Evolutionary conservation across 2,797 vertebrate species (phyloP).

Genomic region (Rhinella marina): DNA sequence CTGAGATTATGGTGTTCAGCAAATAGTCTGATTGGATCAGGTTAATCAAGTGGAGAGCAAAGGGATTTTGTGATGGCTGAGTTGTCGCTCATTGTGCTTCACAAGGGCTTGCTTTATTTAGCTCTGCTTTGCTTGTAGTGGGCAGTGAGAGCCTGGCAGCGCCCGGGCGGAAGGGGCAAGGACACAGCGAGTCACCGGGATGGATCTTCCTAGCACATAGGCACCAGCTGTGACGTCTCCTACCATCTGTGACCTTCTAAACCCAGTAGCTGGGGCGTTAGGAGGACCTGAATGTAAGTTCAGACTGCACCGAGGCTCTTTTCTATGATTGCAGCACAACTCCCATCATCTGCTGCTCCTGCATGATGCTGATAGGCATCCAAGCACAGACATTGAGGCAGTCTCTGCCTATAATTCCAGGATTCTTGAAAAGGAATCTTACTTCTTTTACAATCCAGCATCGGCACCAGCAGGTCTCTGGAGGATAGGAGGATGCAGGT

Average conservation of each 20-base stretch:
- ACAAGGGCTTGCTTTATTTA: constrained; percentile 42
- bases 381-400: too few relatives aligned
- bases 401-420: too few relatives aligned
- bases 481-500: too few relatives aligned
- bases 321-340: too few relatives aligned
- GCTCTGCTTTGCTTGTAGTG: constrained; percentile 31
- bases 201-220: constrained; percentile 20
- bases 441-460: too few relatives aligned
- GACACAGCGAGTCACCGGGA: neutral
- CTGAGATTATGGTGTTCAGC: constrained; percentile 70
- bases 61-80: constrained; percentile 62
- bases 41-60: constrained; percentile 66
- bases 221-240: neutral
- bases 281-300: neutral
- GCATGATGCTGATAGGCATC: too few relatives aligned
- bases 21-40: constrained; percentile 80
- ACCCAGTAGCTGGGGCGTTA: neutral
- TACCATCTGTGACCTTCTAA: neutral
- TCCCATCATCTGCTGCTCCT: too few relatives aligned
- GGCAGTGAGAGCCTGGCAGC: constrained; percentile 34
- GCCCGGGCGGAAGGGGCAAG: neutral
- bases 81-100: constrained; percentile 30
- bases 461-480: too few relatives aligned
- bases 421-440: too few relatives aligned
- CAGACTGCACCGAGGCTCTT: neutral